Base-by-base conservation (phyloP, 2,113 vertebrate species). In the Ceratotherium simum region DNA sequence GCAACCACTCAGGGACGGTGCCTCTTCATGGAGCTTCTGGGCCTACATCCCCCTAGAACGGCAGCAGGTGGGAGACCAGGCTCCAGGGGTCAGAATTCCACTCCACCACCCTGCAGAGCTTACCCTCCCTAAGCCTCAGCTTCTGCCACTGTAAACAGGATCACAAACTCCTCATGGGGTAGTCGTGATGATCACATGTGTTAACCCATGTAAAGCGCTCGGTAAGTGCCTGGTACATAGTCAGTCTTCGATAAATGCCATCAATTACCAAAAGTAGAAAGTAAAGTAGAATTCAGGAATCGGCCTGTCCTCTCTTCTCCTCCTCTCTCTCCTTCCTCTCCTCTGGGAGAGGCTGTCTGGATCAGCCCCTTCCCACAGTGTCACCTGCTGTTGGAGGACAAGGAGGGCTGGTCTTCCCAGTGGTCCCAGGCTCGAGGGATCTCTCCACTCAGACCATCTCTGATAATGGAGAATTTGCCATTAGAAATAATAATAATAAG, bases 81-180 rank as follows among this genome's bases (percentile, higher is more conserved):
- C 79, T 51, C 39, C 46, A 27, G n/a, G 9, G 14, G 11, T n/a
- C 70, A n/a, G 33, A 62, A 39, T 75, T 39, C 54, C 25, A 75
- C 0, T 0, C 58, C 18, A 46, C 2, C 51, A 4, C 13, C n/a
- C 23, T 67, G 51, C 16, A 7, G 9, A 0, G 14, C n/a, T n/a
- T 79, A 23, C 17, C 60, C 18, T 65, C 60, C 48, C 8, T 23
- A 92, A 72, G 62, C 75, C 36, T 84, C 70, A 3, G 5, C 58
- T 67, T 58, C 70, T 64, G 64, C 31, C 17, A 0, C 18, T 64
- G 5, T 33, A 12, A 78, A 46, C 18, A 46, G 54, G 51, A 39
- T 51, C 42, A 64, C 46, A 56, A 14, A 8, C 46, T 56, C 73
- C 21, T 82, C 29, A 1, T 21, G 9, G 56, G 18, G 23, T 42